Percentiles rank a stretch among this genome's conserved stretches.
These are phyloP conservation scores for Jaculus jaculus DNA, from an alignment of 2,113 vertebrate species.

Conservation along the genomic window DNA sequence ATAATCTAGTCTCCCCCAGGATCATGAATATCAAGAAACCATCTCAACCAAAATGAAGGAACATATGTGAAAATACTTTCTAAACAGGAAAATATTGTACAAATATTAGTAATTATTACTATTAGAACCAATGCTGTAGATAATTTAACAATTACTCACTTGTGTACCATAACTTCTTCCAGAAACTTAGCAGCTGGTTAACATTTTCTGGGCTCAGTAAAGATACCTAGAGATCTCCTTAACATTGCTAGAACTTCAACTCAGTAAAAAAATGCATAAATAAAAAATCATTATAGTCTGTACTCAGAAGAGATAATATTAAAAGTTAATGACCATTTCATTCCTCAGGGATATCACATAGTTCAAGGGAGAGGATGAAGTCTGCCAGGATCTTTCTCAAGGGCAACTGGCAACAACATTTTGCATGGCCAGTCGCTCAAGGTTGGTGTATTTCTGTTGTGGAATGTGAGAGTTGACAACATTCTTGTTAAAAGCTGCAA, in stretches of 20 bases:
- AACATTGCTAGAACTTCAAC: background rate
- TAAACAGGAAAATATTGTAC: background rate
- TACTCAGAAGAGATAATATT: slow-evolving; percentile 57
- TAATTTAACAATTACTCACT: slow-evolving; percentile 12
- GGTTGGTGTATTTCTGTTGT: background rate
- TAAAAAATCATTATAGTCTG: slow-evolving; percentile 51
- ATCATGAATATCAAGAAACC: too few relatives aligned
- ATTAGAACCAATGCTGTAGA: background rate
- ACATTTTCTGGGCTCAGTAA: slow-evolving; percentile 1
- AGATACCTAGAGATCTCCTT: background rate
- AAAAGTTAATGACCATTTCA: slow-evolving; percentile 65
- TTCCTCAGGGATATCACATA: slow-evolving; percentile 14
- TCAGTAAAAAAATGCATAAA: background rate
- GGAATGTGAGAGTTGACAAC: background rate
- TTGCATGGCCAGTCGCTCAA: slow-evolving; percentile 15
- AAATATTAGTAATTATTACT: background rate
- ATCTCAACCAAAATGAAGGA: background rate
- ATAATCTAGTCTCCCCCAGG: background rate
- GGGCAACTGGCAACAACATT: slow-evolving; percentile 43
- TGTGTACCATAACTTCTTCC: background rate
- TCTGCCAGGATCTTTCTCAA: slow-evolving; percentile 41
- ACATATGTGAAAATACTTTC: background rate
- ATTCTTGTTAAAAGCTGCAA: slow-evolving; percentile 24
- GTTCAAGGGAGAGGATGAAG: slow-evolving; percentile 18
- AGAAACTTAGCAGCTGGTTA: background rate